A percentile compares a stretch with the other conserved stretches of the same genome.
Evolutionary conservation across 2,113 vertebrate genomes (phyloP).

Genomic region (Campylorhamphus procurvoides): DNA sequence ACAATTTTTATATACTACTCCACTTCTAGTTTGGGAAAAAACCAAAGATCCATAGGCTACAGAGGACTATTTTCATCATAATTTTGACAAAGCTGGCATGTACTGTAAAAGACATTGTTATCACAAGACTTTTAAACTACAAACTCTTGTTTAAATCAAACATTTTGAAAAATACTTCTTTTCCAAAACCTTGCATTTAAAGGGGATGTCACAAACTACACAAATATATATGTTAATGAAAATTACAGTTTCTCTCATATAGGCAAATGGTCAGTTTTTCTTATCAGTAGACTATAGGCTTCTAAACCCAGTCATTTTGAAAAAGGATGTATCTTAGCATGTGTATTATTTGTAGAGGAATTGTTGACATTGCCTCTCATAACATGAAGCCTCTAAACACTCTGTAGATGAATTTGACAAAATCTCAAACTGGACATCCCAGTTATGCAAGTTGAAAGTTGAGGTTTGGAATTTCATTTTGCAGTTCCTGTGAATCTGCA

Average conservation of each 20-base stretch:
- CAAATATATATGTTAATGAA: background rate
- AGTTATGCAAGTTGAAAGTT: background rate
- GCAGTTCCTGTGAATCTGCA: background rate
- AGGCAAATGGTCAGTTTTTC: background rate
- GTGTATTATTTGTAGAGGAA: background rate
- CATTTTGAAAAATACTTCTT: background rate
- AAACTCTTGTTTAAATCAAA: background rate
- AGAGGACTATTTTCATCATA: background rate
- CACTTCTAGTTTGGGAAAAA: background rate
- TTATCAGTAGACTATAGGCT: background rate
- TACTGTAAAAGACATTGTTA: background rate
- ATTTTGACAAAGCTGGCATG: background rate
- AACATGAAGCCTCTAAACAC: background rate
- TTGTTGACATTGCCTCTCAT: background rate
- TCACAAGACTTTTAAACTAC: background rate
- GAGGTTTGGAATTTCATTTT: background rate
- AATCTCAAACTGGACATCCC: background rate
- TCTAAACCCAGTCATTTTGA: background rate
- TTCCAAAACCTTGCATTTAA: background rate
- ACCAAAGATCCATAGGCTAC: background rate
- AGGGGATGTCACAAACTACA: background rate
- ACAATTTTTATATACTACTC: background rate
- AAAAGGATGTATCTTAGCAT: background rate
- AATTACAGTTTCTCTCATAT: background rate
- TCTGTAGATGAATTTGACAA: background rate